Percentiles rank a stretch among this genome's conserved stretches.
Evolutionary conservation across 2,113 vertebrate genomes (phyloP).

Genomic region (Hippocampus barbouri): DNA sequence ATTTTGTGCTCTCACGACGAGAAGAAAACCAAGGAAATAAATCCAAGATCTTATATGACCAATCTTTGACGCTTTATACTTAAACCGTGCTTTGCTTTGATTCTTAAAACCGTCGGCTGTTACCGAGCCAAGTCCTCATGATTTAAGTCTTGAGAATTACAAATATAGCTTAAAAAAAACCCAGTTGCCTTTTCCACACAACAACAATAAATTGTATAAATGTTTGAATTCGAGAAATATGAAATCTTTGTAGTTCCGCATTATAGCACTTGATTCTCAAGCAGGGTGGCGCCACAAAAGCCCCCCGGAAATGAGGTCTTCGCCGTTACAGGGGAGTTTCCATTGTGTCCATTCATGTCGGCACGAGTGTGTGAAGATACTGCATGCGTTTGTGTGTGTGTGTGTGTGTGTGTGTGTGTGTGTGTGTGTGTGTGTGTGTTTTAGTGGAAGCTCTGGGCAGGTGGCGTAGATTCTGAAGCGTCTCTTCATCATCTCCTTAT

Average conservation of each 20-base stretch:
- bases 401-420: constrained; percentile 20
- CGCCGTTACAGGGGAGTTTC: constrained; percentile 8
- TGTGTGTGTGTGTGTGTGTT: constrained; percentile 26
- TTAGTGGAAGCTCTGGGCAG: constrained; percentile 30
- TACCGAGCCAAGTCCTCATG: not conserved
- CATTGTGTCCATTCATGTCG: not conserved
- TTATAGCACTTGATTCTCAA: not conserved
- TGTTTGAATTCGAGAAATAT: not conserved
- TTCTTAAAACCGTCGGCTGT: not conserved
- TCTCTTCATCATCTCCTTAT: constrained; percentile 61
- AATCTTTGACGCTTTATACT: not conserved
- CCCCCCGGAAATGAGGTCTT: not conserved
- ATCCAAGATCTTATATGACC: not conserved
- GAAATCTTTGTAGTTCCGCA: not conserved
- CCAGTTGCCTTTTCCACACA: not conserved
- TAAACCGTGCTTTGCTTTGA: not conserved
- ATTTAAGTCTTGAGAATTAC: not conserved
- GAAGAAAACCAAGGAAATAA: not conserved
- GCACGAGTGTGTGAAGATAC: not conserved
- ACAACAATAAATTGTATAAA: not conserved
- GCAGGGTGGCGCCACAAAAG: not conserved
- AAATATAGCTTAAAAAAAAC: not conserved
- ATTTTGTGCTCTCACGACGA: not conserved
- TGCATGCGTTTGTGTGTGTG: not conserved
- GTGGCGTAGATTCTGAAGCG: constrained; percentile 33